phyloP scores from a whole-genome alignment of 2,113 vertebrate species.

The Microcebus tavaratra region DNA sequence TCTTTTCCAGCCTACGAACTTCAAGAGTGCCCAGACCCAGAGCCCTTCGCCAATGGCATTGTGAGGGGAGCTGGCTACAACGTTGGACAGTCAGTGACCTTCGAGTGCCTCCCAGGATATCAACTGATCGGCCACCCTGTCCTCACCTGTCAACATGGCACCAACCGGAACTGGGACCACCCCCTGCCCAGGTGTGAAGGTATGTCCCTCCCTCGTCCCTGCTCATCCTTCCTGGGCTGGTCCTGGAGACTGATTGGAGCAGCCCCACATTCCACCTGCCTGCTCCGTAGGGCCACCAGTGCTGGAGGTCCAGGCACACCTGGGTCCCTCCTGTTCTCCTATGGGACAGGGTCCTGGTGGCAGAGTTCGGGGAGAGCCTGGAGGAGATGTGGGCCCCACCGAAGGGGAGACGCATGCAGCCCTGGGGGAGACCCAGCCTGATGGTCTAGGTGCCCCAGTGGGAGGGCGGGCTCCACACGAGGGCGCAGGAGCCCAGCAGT shows the following conservation, averaged over 20 bases:
- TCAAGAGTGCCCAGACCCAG: conserved; percentile 96
- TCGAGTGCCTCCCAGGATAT: conserved; percentile 96
- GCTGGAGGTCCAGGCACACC: background rate
- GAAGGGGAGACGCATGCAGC: background rate
- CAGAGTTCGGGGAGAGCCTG: background rate
- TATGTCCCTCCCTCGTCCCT: conserved; percentile 77
- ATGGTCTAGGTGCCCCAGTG: background rate
- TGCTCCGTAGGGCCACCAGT: fast-evolving
- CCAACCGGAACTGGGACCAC: conserved; percentile 97
- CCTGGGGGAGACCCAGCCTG: background rate
- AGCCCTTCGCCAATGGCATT: conserved; percentile 94
- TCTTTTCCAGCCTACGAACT: conserved; percentile 93
- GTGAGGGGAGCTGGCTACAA: conserved; percentile 97
- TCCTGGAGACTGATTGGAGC: background rate
- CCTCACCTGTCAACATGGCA: conserved; percentile 96
- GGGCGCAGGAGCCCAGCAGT: background rate
- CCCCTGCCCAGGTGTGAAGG: conserved; percentile 97
- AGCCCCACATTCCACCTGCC: background rate
- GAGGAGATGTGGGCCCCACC: background rate
- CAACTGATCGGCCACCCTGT: conserved; percentile 93
- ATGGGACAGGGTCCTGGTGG: background rate
- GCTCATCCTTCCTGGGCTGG: background rate
- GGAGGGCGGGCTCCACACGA: background rate
- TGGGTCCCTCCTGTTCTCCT: background rate
- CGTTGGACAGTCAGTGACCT: conserved; percentile 98